These are phyloP conservation scores for Corydoras maculifer DNA, from an alignment of 2,113 vertebrate species.

Conservation along the genomic window DNA sequence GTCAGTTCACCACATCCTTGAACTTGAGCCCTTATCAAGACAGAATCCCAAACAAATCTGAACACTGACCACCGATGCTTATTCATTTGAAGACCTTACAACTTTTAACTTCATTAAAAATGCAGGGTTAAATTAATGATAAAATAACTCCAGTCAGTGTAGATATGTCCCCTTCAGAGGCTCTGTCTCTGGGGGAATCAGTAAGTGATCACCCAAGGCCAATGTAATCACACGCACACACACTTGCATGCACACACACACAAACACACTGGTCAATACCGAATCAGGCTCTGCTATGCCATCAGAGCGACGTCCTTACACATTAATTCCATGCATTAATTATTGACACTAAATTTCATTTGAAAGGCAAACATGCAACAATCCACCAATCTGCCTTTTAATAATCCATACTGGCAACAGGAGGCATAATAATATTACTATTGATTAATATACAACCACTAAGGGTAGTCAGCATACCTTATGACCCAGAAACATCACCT, in stretches of 20 bases:
- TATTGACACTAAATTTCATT: conserved; percentile 99
- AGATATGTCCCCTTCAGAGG: conserved; percentile 16
- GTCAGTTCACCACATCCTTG: too few species aligned
- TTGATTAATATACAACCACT: conserved; percentile 85
- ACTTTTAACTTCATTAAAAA: conserved; percentile 12
- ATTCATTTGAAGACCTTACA: conserved; percentile 15
- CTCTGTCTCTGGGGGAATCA: conserved; percentile 37
- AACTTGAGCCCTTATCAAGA: not conserved
- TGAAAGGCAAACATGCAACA: conserved; percentile 87
- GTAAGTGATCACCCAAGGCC: conserved; percentile 41
- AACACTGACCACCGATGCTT: not conserved
- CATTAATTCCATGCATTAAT: conserved; percentile 98
- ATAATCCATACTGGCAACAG: conserved; percentile 92
- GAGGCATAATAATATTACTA: conserved; percentile 91
- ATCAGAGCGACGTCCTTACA: conserved; percentile 82
- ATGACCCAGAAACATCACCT: conserved; percentile 62
- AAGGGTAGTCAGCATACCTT: conserved; percentile 78
- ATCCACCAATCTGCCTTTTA: conserved; percentile 77
- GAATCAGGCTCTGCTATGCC: conserved; percentile 57
- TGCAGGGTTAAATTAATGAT: conserved; percentile 18
- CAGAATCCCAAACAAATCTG: not conserved
- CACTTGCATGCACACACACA: conserved; percentile 26
- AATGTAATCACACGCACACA: conserved; percentile 39
- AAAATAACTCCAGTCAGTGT: conserved; percentile 18
- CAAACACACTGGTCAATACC: conserved; percentile 69